Evolutionary conservation across 2,888 invertebrate genomes (phyloP), one percentile per base, ranked within the genome.

Genomic region (Hedychridium roseum): DNA sequence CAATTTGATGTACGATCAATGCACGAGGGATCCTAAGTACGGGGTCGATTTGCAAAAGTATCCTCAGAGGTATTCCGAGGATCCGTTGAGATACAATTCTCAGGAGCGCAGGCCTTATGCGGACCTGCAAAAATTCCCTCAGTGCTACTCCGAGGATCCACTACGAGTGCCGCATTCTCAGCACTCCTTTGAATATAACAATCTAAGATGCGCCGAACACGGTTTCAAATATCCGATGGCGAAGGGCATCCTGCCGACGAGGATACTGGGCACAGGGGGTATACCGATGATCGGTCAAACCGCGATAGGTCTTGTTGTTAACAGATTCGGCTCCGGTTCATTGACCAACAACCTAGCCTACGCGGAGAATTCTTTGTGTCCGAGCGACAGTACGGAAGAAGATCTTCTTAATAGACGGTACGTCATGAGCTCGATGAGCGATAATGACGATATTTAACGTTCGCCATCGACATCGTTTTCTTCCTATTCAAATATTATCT

Each of bases 221-320:
- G 54, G 57, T 15, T 51, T 64, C 9, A 73, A 71, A 28, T 71
- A 74, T 67, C 66, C 73, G n/a, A 62, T 68, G 31, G 41, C 68
- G 9, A 75, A 65, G 41, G 71, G 63, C 48, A 67, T 74, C 23
- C 57, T 78, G 38, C 70, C 74, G 4, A 62, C 67, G 23, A 67
- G 70, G 41, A 70, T 76, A 41, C 64, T 77, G 41, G 71, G 73
- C 1, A 62, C 66, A 6, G 69, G 70, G 17, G 74, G 73, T 9
- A 66, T 78, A 47, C 76, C 78, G 11, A 73, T 78, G 50, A 71
- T 76, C 16, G 74, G 74, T 6, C 76, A 76, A 42, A 66, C 70
- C 3, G 74, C 78, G 2, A 70, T 78, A 36, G 76, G 74, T 2
- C 66, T 78, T 15, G 74, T 76, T 9, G 71, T 78, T 12, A 77